Evolutionary conservation across 2,888 invertebrate genomes (phyloP), one percentile per base, ranked within the genome.

Genomic region (Eupithecia centaureata): DNA sequence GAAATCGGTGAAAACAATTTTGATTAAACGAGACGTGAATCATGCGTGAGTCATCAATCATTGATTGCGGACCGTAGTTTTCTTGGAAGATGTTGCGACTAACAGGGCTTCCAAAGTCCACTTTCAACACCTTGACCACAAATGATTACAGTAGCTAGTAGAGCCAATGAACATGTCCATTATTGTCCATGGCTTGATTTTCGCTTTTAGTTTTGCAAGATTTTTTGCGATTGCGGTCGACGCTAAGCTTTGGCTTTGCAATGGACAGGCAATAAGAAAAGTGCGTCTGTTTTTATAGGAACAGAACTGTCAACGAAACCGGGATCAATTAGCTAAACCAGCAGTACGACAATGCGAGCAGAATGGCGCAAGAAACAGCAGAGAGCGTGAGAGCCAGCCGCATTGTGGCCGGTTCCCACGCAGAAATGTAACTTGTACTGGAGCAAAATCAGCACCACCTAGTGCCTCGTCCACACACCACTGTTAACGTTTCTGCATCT

Each of bases 371-470:
- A 92, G 89, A 85, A 84, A 84, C 86, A 82, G 84, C 85, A 66
- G 86, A 86, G 87, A 88, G 88, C 91, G 92, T 91, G 92, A 82
- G 91, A 92, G 80, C 76, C 75, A 68, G 68, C 67, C 63, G 79
- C 78, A 91, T 91, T 90, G 91, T 91, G 82, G 82, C 81, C 77
- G 70, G 83, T 91, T 91, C 91, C 82, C 91, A 91, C 89, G 87
- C 81, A 86, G 72, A 74, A 75, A 84, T 84, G 85, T 87, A 88
- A 86, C 85, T 85, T 85, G 66, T 73, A 85, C 83, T 85, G 82
- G 86, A 87, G 85, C 86, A 86, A 77, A 86, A 47, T 84, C 63
- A 61, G 61, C 54, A 30, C 66, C 33, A 65, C 52, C 60, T 68
- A 62, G 32, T 35, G 54, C 58, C 27, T 62, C 58, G n/a, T 62